These are phyloP conservation scores for Proisotoma minuta DNA, from an alignment of 2,888 invertebrate genomes.

Conservation along the genomic window DNA sequence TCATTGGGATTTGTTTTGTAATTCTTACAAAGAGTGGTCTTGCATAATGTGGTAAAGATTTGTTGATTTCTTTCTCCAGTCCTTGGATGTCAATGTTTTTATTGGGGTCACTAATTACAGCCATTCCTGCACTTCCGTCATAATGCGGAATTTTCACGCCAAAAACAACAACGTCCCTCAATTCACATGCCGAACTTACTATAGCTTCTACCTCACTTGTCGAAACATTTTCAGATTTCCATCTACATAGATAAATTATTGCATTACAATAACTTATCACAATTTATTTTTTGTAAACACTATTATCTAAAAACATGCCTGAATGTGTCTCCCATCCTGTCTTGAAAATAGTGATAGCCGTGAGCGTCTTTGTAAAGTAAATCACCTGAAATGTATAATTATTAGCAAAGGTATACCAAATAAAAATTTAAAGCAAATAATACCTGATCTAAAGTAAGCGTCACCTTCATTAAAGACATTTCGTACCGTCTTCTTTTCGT, in stretches of 20 bases:
- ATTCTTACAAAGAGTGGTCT: slow-evolving; percentile 29
- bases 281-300: too few relatives aligned
- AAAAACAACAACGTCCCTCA: slow-evolving; percentile 85
- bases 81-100: slow-evolving; percentile 15
- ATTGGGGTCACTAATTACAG: slow-evolving; percentile 27
- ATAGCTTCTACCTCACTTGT: slow-evolving; percentile 94
- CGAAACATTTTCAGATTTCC: slow-evolving; percentile 98
- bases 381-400: slow-evolving; percentile 25
- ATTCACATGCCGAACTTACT: slow-evolving; percentile 64
- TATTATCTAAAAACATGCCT: too few relatives aligned
- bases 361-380: slow-evolving; percentile 23
- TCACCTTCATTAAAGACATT: slow-evolving; percentile 88
- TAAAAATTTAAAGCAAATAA: slow-evolving; percentile 7
- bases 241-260: too few relatives aligned
- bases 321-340: slow-evolving; percentile 32
- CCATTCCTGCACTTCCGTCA: not conserved
- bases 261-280: too few relatives aligned
- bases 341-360: slow-evolving; percentile 36
- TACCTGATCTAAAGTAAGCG: slow-evolving; percentile 80
- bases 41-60: slow-evolving; percentile 27
- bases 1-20: slow-evolving; percentile 28
- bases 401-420: not conserved
- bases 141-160: slow-evolving; percentile 50
- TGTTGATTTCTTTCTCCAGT: slow-evolving; percentile 15
- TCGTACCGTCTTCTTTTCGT: slow-evolving; percentile 80